phyloP scores from a whole-genome alignment of 2,797 vertebrate genomes.

The Acanthornis magna region DNA sequence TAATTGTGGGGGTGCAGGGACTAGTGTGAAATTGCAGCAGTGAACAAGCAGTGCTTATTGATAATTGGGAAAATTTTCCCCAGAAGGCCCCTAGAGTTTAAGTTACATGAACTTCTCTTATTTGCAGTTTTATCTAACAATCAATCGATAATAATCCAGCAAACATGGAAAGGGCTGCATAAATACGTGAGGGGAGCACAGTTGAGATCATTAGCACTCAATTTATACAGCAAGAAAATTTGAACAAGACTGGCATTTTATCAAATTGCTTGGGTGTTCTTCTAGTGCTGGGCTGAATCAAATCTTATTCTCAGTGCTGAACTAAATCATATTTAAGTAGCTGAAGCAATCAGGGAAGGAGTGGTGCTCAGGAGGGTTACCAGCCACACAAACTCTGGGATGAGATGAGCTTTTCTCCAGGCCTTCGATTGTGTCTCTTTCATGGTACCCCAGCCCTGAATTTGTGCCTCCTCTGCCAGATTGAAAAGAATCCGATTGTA shows the following conservation, averaged over 20 bases:
- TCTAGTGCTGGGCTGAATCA: not conserved
- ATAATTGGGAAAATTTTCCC: not conserved
- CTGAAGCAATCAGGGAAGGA: not conserved
- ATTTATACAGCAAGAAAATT: not conserved
- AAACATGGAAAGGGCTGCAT: conserved; percentile 9
- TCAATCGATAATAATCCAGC: not conserved
- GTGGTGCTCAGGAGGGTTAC: not conserved
- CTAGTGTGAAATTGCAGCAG: not conserved
- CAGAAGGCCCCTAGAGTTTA: not conserved
- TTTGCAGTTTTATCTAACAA: not conserved
- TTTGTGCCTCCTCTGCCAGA: not conserved
- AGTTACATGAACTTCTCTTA: not conserved
- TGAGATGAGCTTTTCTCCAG: not conserved
- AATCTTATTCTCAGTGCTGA: not conserved
- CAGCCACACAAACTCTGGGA: not conserved
- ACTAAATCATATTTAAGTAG: not conserved
- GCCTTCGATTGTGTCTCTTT: not conserved
- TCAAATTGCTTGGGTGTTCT: not conserved
- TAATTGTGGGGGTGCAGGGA: not conserved
- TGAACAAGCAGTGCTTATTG: not conserved
- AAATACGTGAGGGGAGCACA: not conserved
- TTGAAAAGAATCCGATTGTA: not conserved
- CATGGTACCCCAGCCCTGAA: not conserved
- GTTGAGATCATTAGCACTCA: conserved; percentile 13
- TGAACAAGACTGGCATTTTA: conserved; percentile 14